Evolutionary conservation across 2,888 invertebrate genomes (phyloP).

Genomic region (Pachycephus smyrnensis): DNA sequence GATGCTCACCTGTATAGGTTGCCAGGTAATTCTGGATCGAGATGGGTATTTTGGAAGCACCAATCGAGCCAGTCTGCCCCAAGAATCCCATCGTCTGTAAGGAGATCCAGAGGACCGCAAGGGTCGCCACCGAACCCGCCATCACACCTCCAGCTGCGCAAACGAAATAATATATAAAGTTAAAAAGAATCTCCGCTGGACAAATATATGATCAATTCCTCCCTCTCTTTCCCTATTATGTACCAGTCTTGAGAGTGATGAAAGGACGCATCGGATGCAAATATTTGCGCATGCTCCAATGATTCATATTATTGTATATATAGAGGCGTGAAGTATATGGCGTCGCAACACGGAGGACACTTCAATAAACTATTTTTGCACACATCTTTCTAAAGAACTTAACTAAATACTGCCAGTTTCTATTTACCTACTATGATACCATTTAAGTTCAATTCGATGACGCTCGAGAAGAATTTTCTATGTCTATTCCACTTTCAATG

Average conservation of each 20-base stretch:
- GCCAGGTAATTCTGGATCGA: slow-evolving; percentile 50
- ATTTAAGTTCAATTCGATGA: background rate
- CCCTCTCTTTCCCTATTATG: background rate
- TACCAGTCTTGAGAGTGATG: background rate
- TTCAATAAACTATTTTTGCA: background rate
- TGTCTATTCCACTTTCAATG: background rate
- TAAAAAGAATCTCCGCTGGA: background rate
- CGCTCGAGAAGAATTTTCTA: background rate
- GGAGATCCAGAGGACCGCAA: slow-evolving; percentile 56
- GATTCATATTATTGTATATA: background rate
- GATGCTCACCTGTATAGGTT: slow-evolving; percentile 44
- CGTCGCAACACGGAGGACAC: background rate
- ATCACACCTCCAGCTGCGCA: slow-evolving; percentile 58
- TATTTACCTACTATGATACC: too few species aligned
- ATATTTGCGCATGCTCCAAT: background rate
- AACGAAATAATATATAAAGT: slow-evolving; percentile 12
- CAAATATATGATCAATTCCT: background rate
- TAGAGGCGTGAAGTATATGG: background rate
- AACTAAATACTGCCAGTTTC: background rate
- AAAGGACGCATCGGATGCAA: background rate
- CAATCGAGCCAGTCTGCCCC: slow-evolving; percentile 48
- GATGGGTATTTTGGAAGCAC: slow-evolving; percentile 44
- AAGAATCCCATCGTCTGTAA: slow-evolving; percentile 56
- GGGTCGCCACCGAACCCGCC: slow-evolving; percentile 58
- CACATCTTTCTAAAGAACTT: background rate